Base-by-base conservation (phyloP, 2,113 vertebrate genomes). In the Thryonomys swinderianus region DNA sequence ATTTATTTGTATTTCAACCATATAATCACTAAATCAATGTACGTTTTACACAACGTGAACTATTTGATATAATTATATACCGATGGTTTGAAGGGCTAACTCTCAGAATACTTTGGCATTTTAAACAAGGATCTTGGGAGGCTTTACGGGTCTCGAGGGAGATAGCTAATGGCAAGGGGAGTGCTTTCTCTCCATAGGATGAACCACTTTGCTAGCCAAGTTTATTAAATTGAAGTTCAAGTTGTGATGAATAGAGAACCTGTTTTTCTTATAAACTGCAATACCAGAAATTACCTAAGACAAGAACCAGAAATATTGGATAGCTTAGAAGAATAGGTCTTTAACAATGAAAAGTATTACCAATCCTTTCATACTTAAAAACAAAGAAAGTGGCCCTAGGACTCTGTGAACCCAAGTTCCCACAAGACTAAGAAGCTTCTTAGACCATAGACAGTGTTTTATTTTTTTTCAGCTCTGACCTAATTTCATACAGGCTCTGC, bases 401-500 rank as follows among this genome's bases (percentile, higher is more conserved):
- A 88, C 21, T 27, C 51, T 25, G 30, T 81, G 32, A 95, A 57
- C n/a, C 85, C 61, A 91, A 73, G 95, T 95, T 97, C 53, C 71
- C 90, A 61, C 61, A 81, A 94, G 71, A 88, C 78, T 42, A 55
- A 96, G 81, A 92, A 79, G 55, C 17, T 93, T 96, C 51, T 74
- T 88, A 84, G 73, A 61, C 78, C 57, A 93, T 78, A 74, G 57
- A 48, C 61, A 74, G 90, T 88, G 93, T 88, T 67, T 83, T 92
- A 81, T 95, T 51, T 51, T 91, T 71, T 82, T 95, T 87, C 82
- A 88, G 88, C 12, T 32, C 37, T 93, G 90, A 95, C 85, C 95
- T 91, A 79, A 90, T 97, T 96, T 95, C 66, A 82, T 85, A 11
- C n/a, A 45, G 53, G n/a, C 90, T 90, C 90, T 94, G n/a, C 82